Evolutionary conservation across 2,797 vertebrate genomes (phyloP).

Genomic region (Cossypha heuglini): DNA sequence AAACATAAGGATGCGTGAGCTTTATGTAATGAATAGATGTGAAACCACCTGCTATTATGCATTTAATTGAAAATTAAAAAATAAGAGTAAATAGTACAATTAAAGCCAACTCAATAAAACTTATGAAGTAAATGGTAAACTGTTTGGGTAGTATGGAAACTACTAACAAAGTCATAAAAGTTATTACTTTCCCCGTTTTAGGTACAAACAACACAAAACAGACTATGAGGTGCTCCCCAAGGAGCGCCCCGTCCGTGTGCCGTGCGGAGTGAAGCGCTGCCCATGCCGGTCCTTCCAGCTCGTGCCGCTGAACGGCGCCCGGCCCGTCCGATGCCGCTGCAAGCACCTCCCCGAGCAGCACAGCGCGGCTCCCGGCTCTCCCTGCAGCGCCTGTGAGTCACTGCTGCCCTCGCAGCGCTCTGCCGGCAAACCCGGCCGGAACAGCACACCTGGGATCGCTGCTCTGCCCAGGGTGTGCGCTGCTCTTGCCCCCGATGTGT

Average conservation of each 20-base stretch:
- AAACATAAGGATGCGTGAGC: background rate
- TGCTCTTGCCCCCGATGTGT: background rate
- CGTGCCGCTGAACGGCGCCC: conserved; percentile 78
- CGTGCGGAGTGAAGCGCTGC: conserved; percentile 80
- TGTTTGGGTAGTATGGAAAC: background rate
- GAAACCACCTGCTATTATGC: background rate
- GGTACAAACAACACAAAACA: conserved; percentile 91
- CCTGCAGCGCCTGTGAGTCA: conserved; percentile 86
- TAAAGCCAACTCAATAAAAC: background rate
- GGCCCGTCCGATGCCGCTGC: conserved; percentile 85
- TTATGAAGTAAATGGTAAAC: background rate
- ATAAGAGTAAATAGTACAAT: background rate
- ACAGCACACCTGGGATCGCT: fast-evolving
- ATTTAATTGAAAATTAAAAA: background rate
- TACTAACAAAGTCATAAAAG: background rate
- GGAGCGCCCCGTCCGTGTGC: conserved; percentile 79
- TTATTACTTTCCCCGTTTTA: conserved; percentile 38
- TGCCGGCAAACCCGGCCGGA: background rate
- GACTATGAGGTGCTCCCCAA: conserved; percentile 83
- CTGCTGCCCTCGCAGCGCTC: background rate
- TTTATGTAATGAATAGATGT: background rate
- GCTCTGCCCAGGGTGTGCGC: background rate
- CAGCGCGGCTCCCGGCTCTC: conserved; percentile 69
- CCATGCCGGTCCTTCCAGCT: conserved; percentile 80
- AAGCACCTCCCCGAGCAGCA: conserved; percentile 88